Conservation (phyloP, 2,113 vertebrate genomes). For the Cyanoliseus patagonus region DNA sequence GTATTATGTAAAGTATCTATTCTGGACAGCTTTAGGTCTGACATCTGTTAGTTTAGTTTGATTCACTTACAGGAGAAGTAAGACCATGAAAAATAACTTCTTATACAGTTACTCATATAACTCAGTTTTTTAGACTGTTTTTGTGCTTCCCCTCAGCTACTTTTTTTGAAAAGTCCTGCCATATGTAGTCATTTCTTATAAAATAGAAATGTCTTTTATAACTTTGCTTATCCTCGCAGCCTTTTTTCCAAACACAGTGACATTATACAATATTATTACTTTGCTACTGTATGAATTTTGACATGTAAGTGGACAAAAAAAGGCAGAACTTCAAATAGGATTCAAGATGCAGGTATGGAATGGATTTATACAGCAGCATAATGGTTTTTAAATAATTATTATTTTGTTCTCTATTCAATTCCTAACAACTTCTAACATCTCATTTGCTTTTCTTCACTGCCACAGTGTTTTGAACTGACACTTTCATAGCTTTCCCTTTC, state of each 20-base stretch:
- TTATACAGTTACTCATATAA: neutral
- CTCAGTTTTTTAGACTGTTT: neutral
- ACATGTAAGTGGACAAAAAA: neutral
- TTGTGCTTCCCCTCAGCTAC: neutral
- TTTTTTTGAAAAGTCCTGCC: neutral
- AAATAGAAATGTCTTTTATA: neutral
- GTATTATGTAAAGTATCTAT: neutral
- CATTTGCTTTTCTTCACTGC: neutral
- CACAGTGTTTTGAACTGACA: neutral
- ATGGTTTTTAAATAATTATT: neutral
- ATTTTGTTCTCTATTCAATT: neutral
- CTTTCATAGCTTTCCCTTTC: neutral
- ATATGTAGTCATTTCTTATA: neutral
- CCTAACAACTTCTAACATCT: neutral
- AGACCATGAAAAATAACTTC: neutral
- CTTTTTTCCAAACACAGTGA: neutral
- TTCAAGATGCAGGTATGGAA: neutral
- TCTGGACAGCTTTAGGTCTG: neutral
- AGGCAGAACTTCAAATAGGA: neutral
- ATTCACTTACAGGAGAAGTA: neutral
- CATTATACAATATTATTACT: neutral
- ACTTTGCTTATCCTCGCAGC: neutral
- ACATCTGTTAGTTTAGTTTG: neutral
- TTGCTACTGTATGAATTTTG: neutral
- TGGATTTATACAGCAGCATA: neutral